Evolutionary conservation across 2,888 invertebrate genomes (phyloP), one percentile per base, ranked within the genome.

Genomic region (Dicycla oo): DNA sequence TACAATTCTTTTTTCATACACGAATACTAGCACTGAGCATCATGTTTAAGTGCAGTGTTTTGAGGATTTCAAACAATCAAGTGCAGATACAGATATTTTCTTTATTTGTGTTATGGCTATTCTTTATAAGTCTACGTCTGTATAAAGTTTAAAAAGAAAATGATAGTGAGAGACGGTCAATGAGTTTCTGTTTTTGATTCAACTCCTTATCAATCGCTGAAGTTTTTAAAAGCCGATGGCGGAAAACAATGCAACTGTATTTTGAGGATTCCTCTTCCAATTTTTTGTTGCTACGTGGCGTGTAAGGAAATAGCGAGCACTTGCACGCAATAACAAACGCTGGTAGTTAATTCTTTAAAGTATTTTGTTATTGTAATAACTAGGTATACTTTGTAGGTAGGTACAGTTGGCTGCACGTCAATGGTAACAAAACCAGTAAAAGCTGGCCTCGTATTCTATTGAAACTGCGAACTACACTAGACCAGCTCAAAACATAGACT

Each of bases 311-410:
- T 45, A 70, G 34, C 18, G 0, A 38, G 0, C 26, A 56, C 10
- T 56, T 18, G 26, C 71, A 78, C 40, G 69, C 54, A 68, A 40
- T 30, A 15, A 23, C 38, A 30, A 30, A 54, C 11, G 15, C 13
- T 45, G 47, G 15, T 30, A 47, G 23, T 30, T 0, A 20, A 18
- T 30, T 40, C 1, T 58, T 23, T 47, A 30, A 15, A 38, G n/a
- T n/a, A 10, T 30, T 40, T 30, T 62, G 30, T 53, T 54, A 54
- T 30, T n/a, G 10, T 30, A 49, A 20, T 20, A 30, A 26, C 13
- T 40, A 23, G 3, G 18, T 60, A 26, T 60, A 26, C 13, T 43
- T 43, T 18, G 23, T 60, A 20, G 18, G 23, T 34, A 18, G 6
- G 6, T 18, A 51, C 11, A 23, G 51, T 26, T 0, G 6, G 13